Evolutionary conservation across 2,113 vertebrate species (phyloP), one percentile per base, ranked within the genome.

Genomic region (Corythaixoides concolor): DNA sequence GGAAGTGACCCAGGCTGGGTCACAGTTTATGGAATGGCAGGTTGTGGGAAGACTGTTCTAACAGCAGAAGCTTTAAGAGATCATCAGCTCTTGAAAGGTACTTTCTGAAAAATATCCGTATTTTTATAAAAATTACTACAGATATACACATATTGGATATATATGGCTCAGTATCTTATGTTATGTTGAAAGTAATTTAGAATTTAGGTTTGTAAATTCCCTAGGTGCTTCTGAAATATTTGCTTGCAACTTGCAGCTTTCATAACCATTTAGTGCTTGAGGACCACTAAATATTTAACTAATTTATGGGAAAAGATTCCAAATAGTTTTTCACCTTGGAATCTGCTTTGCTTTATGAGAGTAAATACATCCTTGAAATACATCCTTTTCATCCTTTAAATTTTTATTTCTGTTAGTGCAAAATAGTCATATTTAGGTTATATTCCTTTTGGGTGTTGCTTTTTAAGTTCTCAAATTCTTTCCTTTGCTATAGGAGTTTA

Each of bases 1-100:
- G 97, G 97, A 89, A 97, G 73, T 18, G 97, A 98, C 12, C 90
- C 99, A 0, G 99, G 99, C 15, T 99, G 99, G 99, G 98, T 99
- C 72, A 98, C 98, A 4, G 97, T 99, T 33, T 99, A 99, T 83
- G 99, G 99, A 75, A 99, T 99, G 99, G 99, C 99, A 33, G 99
- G 99, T 72, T 99, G 99, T 18, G 99, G 99, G 20, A 99, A 99
- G 97, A 99, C 99, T n/a, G 98, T 99, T 63, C 95, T 99, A 93
- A 99, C 99, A 75, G 99, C 99, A 23, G 99, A 99, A 97, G 98
- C 99, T 32, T 98, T 99, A 88, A 97, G 99, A 81, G 98, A 99
- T 95, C 98, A 98, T 35, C 82, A 41, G 4, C 95, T 99, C 86
- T 97, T 99, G 62, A 97, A 98, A 97, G 98, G 99, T 99, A 98